These are phyloP conservation scores for Campoletis raptor DNA, from an alignment of 2,888 invertebrate species.

Conservation along the genomic window DNA sequence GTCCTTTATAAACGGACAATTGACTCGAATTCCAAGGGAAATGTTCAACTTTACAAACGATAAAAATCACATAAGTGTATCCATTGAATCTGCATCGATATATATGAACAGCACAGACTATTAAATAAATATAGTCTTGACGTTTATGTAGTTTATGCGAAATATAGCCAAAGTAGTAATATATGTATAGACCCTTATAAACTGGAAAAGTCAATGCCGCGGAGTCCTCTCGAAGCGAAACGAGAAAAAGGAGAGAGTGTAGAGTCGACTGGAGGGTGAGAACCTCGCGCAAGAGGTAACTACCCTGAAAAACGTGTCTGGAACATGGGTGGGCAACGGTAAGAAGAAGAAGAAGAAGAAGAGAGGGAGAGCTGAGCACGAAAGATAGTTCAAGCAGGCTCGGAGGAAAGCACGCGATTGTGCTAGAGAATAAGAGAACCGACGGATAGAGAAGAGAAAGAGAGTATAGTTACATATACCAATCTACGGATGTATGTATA, in stretches of 20 bases:
- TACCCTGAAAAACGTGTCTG: conserved; percentile 65
- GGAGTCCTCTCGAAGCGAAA: conserved; percentile 37
- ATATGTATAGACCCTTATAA: conserved; percentile 48
- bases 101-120: conserved; percentile 14
- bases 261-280: neutral
- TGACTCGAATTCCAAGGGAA: conserved; percentile 25
- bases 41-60: conserved; percentile 21
- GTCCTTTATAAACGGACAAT: conserved; percentile 46
- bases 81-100: conserved; percentile 32
- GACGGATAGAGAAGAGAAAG: conserved; percentile 35
- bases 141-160: conserved; percentile 30
- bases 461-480: conserved; percentile 15
- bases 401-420: conserved; percentile 53
- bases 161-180: neutral
- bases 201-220: conserved; percentile 57
- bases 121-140: conserved; percentile 24
- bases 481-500: neutral
- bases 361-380: conserved; percentile 48
- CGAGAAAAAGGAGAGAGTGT: conserved; percentile 19
- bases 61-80: conserved; percentile 26
- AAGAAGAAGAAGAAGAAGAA: conserved; percentile 10
- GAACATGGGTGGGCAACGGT: conserved; percentile 24
- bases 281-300: conserved; percentile 47
- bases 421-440: conserved; percentile 48
- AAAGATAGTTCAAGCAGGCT: conserved; percentile 54